Percentiles rank a stretch among this genome's conserved stretches.
Evolutionary conservation across 2,113 vertebrate genomes (phyloP).

Genomic region (Ciconia boyciana): DNA sequence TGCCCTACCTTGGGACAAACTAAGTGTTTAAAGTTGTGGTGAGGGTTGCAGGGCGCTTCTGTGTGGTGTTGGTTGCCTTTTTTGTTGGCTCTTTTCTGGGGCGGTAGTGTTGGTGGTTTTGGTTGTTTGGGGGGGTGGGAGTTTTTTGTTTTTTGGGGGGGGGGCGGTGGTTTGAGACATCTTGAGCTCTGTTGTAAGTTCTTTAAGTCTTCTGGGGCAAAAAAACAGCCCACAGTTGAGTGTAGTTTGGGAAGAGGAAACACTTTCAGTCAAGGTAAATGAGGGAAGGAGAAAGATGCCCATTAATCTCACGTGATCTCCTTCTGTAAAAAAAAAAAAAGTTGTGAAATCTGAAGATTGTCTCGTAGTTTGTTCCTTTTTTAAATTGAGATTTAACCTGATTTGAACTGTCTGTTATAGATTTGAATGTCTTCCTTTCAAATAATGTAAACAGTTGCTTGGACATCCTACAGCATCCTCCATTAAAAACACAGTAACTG

Average conservation of each 20-base stretch:
- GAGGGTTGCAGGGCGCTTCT: neutral
- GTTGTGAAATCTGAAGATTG: neutral
- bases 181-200: neutral
- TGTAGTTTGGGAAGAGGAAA: neutral
- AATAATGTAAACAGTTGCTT: neutral
- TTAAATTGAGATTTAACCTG: neutral
- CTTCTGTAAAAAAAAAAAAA: neutral
- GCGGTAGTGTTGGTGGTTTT: neutral
- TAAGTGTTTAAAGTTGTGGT: neutral
- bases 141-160: neutral
- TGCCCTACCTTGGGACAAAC: neutral
- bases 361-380: neutral
- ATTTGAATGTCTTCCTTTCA: neutral
- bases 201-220: neutral
- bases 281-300: neutral
- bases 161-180: neutral
- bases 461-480: neutral
- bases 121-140: neutral
- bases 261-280: neutral
- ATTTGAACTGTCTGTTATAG: neutral
- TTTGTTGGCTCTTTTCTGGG: neutral
- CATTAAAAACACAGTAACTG: neutral
- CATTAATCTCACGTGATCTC: neutral
- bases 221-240: fast-evolving
- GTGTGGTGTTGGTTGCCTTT: neutral